Conservation (phyloP, 2,113 vertebrate genomes). For the Nothobranchius furzeri region DNA sequence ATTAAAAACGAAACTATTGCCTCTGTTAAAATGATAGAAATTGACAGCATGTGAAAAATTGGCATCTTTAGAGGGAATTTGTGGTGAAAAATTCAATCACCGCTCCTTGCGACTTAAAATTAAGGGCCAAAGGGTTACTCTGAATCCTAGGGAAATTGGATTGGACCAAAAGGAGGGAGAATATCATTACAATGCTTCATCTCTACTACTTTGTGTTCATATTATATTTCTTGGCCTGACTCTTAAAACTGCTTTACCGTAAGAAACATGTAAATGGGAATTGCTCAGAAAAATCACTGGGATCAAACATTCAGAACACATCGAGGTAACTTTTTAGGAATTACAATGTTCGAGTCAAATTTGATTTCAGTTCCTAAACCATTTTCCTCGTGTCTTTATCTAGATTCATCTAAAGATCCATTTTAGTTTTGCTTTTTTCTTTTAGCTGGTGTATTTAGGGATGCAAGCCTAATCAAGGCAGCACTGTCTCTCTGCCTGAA, state of each 20-base stretch:
- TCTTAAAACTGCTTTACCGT: neutral
- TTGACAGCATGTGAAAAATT: too few species aligned
- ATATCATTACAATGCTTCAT: constrained; percentile 2
- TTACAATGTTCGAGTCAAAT: neutral
- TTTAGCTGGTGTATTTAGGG: constrained; percentile 40
- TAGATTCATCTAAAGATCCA: constrained; percentile 8
- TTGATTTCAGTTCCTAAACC: constrained; percentile 6
- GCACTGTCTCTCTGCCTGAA: constrained; percentile 31
- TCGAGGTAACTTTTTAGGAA: neutral
- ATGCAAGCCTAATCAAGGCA: constrained; percentile 41
- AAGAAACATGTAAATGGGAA: constrained; percentile 26
- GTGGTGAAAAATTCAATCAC: neutral
- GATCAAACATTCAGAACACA: constrained; percentile 9
- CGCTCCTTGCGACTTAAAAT: neutral
- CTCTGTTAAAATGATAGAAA: too few species aligned
- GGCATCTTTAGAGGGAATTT: too few species aligned
- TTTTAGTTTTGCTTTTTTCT: constrained; percentile 20
- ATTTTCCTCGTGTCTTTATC: constrained; percentile 19
- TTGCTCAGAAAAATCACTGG: constrained; percentile 6
- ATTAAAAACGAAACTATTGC: neutral
- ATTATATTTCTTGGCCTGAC: neutral
- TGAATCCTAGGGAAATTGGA: neutral
- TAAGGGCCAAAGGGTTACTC: too few species aligned
- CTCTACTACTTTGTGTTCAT: constrained; percentile 2
- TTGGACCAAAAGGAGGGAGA: neutral